Conservation (phyloP, 2,113 vertebrate genomes). For the Odontophorus gujanensis region DNA sequence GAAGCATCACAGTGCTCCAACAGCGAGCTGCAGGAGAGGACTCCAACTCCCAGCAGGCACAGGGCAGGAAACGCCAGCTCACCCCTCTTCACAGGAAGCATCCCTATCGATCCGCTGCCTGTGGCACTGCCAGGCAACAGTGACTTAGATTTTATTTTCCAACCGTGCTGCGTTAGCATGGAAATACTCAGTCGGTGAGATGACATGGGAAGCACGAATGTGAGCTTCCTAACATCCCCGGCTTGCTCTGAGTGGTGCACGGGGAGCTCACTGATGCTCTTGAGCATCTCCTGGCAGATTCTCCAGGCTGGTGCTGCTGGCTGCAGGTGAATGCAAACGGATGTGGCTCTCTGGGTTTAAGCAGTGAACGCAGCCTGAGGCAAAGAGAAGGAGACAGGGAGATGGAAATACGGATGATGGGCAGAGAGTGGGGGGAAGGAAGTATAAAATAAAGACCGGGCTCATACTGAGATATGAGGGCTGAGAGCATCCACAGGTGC, state of each 20-base stretch:
- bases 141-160: background rate
- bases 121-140: accelerated
- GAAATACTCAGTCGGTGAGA: background rate
- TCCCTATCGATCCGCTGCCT: accelerated
- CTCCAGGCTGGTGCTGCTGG: background rate
- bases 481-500: background rate
- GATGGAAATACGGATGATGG: background rate
- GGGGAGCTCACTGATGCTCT: background rate
- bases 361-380: background rate
- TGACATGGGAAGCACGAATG: accelerated
- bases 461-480: background rate
- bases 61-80: constrained; percentile 13
- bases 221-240: background rate
- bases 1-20: background rate
- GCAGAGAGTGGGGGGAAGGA: background rate
- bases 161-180: accelerated
- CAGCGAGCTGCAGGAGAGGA: background rate
- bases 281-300: background rate
- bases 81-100: background rate
- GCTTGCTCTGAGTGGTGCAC: background rate
- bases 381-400: background rate
- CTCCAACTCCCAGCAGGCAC: constrained; percentile 56
- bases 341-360: background rate
- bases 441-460: background rate
- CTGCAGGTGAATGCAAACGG: background rate